phyloP scores from a whole-genome alignment of 2,113 vertebrate species.

The Callospermophilus lateralis region DNA sequence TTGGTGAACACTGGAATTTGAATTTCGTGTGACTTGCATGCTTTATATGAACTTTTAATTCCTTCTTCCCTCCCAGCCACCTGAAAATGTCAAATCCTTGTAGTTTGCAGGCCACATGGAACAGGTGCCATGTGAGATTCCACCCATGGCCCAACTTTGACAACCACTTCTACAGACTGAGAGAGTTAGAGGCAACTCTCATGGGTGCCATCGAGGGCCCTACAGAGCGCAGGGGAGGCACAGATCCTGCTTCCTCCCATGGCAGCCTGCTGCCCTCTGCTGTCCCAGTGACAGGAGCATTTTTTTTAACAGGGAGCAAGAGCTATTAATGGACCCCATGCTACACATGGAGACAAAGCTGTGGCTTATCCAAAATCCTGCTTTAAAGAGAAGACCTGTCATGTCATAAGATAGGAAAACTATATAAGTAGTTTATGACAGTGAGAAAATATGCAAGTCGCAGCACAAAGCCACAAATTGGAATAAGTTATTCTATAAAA shows the following conservation, averaged over 20 bases:
- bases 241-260: not conserved
- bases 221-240: not conserved
- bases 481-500: not conserved
- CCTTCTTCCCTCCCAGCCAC: not conserved
- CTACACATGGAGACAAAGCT: too few species aligned
- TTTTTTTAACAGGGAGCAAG: not conserved
- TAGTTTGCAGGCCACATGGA: not conserved
- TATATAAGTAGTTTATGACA: not conserved
- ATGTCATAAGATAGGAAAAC: not conserved
- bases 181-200: not conserved
- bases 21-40: not conserved
- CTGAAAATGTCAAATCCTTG: not conserved
- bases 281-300: not conserved
- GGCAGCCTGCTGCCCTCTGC: conserved; percentile 65
- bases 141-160: not conserved
- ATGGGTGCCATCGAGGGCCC: not conserved
- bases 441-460: not conserved
- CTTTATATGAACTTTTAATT: not conserved
- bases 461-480: not conserved
- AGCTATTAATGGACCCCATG: too few species aligned
- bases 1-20: not conserved
- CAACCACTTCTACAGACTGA: accelerated
- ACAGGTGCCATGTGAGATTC: not conserved
- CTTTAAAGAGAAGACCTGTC: not conserved
- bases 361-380: not conserved